Evolutionary conservation across 2,888 invertebrate genomes (phyloP).

Genomic region (Cerceris rybyensis): DNA sequence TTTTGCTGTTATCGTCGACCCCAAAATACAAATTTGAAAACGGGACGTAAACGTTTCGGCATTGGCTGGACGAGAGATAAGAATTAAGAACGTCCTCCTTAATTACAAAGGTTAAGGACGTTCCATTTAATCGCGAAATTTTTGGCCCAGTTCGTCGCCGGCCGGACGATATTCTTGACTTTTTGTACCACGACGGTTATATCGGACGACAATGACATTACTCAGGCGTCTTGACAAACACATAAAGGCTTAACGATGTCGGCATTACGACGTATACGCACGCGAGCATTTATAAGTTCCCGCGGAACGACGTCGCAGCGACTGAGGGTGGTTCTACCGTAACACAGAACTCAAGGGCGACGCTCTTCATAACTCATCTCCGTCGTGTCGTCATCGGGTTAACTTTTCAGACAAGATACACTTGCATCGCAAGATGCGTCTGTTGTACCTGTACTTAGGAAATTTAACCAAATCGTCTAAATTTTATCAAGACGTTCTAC

Average conservation of each 20-base stretch:
- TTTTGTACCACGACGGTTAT: background rate
- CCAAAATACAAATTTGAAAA: too few species aligned
- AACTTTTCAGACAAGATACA: slow-evolving; percentile 22
- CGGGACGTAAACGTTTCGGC: too few species aligned
- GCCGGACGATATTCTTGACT: background rate
- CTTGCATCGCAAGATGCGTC: slow-evolving; percentile 11
- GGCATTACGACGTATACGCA: slow-evolving; percentile 68
- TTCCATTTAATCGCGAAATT: background rate
- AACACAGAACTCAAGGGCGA: slow-evolving; percentile 65
- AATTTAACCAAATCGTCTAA: slow-evolving; percentile 26
- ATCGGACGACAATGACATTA: slow-evolving; percentile 67
- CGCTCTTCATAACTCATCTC: slow-evolving; percentile 70
- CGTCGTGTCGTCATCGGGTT: slow-evolving; percentile 66
- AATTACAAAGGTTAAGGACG: too few species aligned
- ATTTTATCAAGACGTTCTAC: too few species aligned
- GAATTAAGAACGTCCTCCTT: too few species aligned
- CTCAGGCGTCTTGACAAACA: slow-evolving; percentile 72
- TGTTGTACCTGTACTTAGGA: slow-evolving; percentile 23
- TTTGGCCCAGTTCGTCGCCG: background rate
- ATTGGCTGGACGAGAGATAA: background rate
- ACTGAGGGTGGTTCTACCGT: slow-evolving; percentile 40
- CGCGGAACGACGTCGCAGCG: slow-evolving; percentile 31
- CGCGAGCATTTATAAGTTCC: slow-evolving; percentile 71
- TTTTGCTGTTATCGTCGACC: too few species aligned
- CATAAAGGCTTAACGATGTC: slow-evolving; percentile 71